These are phyloP conservation scores for Phortica variegata DNA, from an alignment of 1,140 invertebrate species.

Conservation along the genomic window DNA sequence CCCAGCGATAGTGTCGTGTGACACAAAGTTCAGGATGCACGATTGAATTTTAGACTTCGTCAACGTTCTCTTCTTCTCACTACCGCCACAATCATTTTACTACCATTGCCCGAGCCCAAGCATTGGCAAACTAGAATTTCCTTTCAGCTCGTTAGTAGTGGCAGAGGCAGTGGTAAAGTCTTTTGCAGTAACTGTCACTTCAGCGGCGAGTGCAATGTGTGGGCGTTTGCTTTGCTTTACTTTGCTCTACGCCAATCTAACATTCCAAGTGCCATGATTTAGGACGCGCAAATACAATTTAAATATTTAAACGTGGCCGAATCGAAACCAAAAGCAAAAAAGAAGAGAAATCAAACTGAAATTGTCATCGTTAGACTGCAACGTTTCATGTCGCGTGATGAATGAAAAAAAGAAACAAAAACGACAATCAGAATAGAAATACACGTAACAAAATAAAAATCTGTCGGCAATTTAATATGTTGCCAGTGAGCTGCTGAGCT, in stretches of 20 bases:
- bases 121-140: too few species aligned
- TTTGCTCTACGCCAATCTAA: slow-evolving; percentile 36
- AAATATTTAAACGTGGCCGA: slow-evolving; percentile 50
- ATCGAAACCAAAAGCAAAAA: background rate
- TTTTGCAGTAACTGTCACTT: background rate
- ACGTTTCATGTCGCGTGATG: slow-evolving; percentile 43
- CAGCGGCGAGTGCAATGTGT: too few species aligned
- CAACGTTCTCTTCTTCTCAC: too few species aligned
- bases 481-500: slow-evolving; percentile 31
- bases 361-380: slow-evolving; percentile 5
- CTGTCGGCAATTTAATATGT: slow-evolving; percentile 26
- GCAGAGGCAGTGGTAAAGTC: slow-evolving; percentile 1
- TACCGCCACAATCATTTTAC: too few species aligned
- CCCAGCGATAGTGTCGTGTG: background rate
- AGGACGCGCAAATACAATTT: slow-evolving; percentile 47
- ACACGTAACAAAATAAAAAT: slow-evolving; percentile 23
- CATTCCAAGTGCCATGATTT: slow-evolving; percentile 8
- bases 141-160: too few species aligned
- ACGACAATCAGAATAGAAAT: slow-evolving; percentile 11
- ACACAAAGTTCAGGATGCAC: slow-evolving; percentile 24
- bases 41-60: slow-evolving; percentile 44
- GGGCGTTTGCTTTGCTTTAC: slow-evolving; percentile 45
- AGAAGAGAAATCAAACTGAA: too few species aligned
- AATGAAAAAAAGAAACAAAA: slow-evolving; percentile 1
- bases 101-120: too few species aligned